Conservation (phyloP, 2,888 invertebrate species). For the Lochmaea capreae region DNA sequence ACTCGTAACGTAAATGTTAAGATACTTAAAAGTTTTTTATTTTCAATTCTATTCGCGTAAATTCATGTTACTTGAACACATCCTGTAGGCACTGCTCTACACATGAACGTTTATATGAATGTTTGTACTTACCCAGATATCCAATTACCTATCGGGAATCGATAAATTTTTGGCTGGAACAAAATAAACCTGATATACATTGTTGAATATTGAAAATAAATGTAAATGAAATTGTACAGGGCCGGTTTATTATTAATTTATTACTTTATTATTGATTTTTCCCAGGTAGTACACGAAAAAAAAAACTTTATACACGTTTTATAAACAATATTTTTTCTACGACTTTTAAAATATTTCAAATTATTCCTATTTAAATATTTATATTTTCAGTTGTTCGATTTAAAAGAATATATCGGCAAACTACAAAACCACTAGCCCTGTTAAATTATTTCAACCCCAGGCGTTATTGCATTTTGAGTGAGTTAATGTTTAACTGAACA, state of each 20-base stretch:
- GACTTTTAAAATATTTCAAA: too few species aligned
- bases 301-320: too few species aligned
- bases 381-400: too few species aligned
- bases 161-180: neutral
- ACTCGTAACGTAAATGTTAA: too few species aligned
- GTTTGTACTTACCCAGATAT: neutral
- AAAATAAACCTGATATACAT: constrained; percentile 3
- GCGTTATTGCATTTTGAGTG: neutral
- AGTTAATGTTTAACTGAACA: neutral
- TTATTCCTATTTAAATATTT: too few species aligned
- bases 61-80: neutral
- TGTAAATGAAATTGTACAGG: too few species aligned
- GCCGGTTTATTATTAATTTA: too few species aligned
- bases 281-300: too few species aligned
- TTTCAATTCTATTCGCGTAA: too few species aligned
- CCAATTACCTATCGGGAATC: neutral
- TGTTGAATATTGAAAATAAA: neutral
- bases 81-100: neutral
- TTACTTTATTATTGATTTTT: too few species aligned
- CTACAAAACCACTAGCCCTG: neutral
- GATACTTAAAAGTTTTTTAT: too few species aligned
- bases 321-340: too few species aligned
- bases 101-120: neutral
- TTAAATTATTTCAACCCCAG: neutral
- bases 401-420: neutral